These are phyloP conservation scores for Clusia tigrina DNA, from an alignment of 2,888 invertebrate species.

Conservation along the genomic window DNA sequence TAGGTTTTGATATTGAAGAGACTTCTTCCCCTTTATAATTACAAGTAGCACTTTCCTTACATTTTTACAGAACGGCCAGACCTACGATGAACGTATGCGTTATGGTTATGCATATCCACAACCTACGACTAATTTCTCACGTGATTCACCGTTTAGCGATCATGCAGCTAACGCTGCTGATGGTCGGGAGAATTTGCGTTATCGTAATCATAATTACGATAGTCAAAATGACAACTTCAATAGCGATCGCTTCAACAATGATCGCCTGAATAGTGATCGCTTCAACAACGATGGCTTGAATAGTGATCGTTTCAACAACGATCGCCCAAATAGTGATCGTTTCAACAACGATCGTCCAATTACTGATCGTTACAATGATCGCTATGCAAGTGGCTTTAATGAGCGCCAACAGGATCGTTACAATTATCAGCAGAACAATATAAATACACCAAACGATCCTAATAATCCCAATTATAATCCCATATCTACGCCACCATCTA, in stretches of 20 bases:
- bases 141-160: constrained; percentile 56
- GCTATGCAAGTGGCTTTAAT: constrained; percentile 42
- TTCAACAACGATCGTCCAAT: constrained; percentile 19
- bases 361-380: constrained; percentile 32
- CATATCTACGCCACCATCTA: constrained; percentile 29
- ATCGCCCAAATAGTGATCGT: too few relatives aligned
- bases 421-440: constrained; percentile 36
- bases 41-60: neutral
- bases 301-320: constrained; percentile 24
- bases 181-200: constrained; percentile 9
- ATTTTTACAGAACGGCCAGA: constrained; percentile 53
- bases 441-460: constrained; percentile 13
- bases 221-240: constrained; percentile 29
- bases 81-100: constrained; percentile 58
- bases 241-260: constrained; percentile 13
- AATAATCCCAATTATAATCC: constrained; percentile 25
- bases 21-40: neutral
- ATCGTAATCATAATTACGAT: constrained; percentile 48
- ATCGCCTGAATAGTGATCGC: constrained; percentile 46
- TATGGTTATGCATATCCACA: constrained; percentile 52
- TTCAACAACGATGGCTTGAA: constrained; percentile 51
- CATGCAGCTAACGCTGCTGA: constrained; percentile 14
- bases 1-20: constrained; percentile 36
- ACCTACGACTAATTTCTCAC: constrained; percentile 46
- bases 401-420: constrained; percentile 27